A percentile compares a stretch with the other conserved stretches of the same genome.
phyloP scores from a whole-genome alignment of 2,888 invertebrate species.

The Loripinus fragilis region DNA sequence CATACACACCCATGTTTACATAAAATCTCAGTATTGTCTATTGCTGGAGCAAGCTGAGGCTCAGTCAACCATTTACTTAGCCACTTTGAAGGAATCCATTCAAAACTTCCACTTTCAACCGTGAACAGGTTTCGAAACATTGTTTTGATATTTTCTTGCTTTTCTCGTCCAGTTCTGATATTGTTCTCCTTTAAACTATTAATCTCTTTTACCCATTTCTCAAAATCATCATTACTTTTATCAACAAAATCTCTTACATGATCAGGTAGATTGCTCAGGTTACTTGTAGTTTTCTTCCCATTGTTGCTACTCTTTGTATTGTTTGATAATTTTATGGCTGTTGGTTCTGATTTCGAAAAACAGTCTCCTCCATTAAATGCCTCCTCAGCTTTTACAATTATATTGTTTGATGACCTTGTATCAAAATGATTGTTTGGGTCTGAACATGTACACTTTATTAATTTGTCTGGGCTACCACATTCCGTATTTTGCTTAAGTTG shows the following conservation, averaged over 20 bases:
- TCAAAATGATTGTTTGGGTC: neutral
- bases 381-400: neutral
- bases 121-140: constrained; percentile 64
- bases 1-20: constrained; percentile 81
- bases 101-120: constrained; percentile 60
- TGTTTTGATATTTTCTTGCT: constrained; percentile 73
- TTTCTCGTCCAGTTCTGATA: constrained; percentile 73
- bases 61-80: constrained; percentile 85
- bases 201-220: constrained; percentile 81
- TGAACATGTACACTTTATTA: neutral
- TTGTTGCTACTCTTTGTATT: neutral
- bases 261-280: constrained; percentile 40
- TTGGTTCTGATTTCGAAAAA: neutral
- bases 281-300: neutral
- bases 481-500: neutral
- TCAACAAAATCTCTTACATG: constrained; percentile 73
- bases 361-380: neutral
- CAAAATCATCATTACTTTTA: constrained; percentile 83
- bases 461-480: no score
- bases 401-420: neutral
- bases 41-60: constrained; percentile 80
- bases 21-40: constrained; percentile 84
- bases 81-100: constrained; percentile 86
- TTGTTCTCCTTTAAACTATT: constrained; percentile 69
- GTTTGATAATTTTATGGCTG: neutral